Base-by-base conservation (phyloP, 2,797 vertebrate species). In the Sparidentex hasta region DNA sequence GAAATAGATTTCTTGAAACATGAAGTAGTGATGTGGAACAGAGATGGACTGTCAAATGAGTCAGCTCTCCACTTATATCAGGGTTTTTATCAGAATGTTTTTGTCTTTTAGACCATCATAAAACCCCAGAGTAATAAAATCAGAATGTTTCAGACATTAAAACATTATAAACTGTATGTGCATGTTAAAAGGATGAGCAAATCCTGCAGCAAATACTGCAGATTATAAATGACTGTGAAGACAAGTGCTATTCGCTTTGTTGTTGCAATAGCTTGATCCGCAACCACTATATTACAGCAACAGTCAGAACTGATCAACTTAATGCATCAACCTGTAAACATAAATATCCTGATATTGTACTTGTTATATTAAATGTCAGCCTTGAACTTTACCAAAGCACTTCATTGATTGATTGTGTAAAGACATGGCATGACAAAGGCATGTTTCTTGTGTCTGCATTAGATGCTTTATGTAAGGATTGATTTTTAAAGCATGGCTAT, bases 401-500 rank as follows among this genome's bases (percentile, higher is more conserved):
- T 52, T 27, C 29, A 68, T 16, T 52, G 25, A 38, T 23, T 29
- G 20, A 54, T 29, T 18, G 17, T 47, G 41, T 57, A 3, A 43
- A 17, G 13, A 66, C 69, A 27, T n/a, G n/a, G n/a, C n/a, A n/a
- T n/a, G n/a, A n/a, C n/a, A n/a, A n/a, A n/a, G 62, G 80, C 80
- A 82, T 86, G 73, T 61, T 20, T 78, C n/a, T 43, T 59, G 11
- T 48, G 63, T 68, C 20, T 59, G 38, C 62, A 48, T 46, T 41
- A 20, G 25, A 11, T 20, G 5, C 57, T 75, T 51, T 68, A 47
- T 75, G 74, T 80, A 12, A 50, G 27, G 62, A 46, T 43, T 46
- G 11, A 3, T 72, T 3, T 65, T 23, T 27, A 66, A 7, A 46
- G 82, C 87, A 86, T 90, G 87, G 90, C 87, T 87, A 87, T 76